Base-by-base conservation (phyloP, 2,888 invertebrate genomes). In the Drosophila dives region DNA sequence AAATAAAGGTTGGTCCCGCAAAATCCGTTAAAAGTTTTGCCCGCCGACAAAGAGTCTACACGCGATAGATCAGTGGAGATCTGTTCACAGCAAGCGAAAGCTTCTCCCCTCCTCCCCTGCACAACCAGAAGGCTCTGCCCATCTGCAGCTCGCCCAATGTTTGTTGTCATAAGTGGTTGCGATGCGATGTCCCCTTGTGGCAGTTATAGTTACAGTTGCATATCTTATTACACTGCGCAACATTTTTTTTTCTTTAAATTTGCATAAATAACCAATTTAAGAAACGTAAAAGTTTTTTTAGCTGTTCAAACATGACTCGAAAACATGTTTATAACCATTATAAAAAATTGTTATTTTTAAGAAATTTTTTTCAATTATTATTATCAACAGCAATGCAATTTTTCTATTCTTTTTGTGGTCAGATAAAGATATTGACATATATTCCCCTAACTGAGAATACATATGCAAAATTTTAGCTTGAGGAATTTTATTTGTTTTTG, bases 1-100 rank as follows among this genome's bases (percentile, higher is more conserved):
- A 86, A 86, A 86, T 85, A 86, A 87, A 86, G 85, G 90, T 82
- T 80, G 70, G 82, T 40, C 53, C 23, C 56, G 32, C 45, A 67
- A 42, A 26, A 23, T 15, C 33, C 48, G 64, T 53, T 62, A 73
- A 76, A 85, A 85, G 82, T 72, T 74, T 53, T 55, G 33, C 17
- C n/a, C 36, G 45, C 36, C 42, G 34, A 29, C 75, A 29, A n/a
- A 53, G 40, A 20, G 67, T 62, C 76, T 49, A 62, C 62, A 38
- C 32, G 36, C 56, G 45, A 53, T 40, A 58, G 63, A 75, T 76
- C 76, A 32, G 64, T 54, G 54, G 23, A 73, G 75, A 45, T 20
- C 20, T 7, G 20, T 26, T 36, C 34, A 2, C 54, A 48, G 33
- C 32, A 29, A 15, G 40, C 29, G 26, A 51, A 29, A 36, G 26